Evolutionary conservation across 35 echinoderm and acorn worm genomes (phyloP), one percentile per base, ranked within the genome.

Genomic region (Hemicentrotus pulcherrimus): DNA sequence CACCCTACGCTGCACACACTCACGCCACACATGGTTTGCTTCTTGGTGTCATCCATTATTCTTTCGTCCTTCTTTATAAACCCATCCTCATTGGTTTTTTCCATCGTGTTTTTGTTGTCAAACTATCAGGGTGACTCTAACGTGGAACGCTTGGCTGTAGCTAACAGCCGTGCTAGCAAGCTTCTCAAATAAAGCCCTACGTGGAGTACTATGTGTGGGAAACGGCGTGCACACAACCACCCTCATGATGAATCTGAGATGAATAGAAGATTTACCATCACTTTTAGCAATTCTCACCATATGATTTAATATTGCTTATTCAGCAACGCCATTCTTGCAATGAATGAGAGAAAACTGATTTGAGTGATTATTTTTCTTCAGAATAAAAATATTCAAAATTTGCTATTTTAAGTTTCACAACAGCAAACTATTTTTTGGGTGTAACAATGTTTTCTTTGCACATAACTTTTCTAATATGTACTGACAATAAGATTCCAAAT

Each of bases 81-180:
- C 86, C 46, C 46, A 78, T 28, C 30, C 30, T 93, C 48, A 92
- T 61, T 91, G 19, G n/a, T n/a, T 30, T 90, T 70, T 33, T 86
- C 30, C 46, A 31, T 52, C 31, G 32, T 78, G 22, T 32, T 94
- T 91, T 94, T 94, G 32, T 65, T 94, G 47, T 46, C 58, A 86
- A 86, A 92, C 85, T 85, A 31, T 60, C 85, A 98, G 97, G 97
- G 95, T 46, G 59, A n/a, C 33, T 98, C 97, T 89, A 98, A 98
- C 94, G 96, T 96, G 93, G 96, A 95, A 24, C 97, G 97, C 61
- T 91, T 98, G 91, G 96, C 94, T 71, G 97, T 95, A 94, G 97
- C 97, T 92, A 98, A 98, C 86, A 95, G 91, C 85, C 96, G 96
- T 85, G 97, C 97, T 59, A 95, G 94, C 86, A 95, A 98, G 94